phyloP scores from a whole-genome alignment of 1,140 invertebrate genomes.

The Cardiocondyla obscurior region DNA sequence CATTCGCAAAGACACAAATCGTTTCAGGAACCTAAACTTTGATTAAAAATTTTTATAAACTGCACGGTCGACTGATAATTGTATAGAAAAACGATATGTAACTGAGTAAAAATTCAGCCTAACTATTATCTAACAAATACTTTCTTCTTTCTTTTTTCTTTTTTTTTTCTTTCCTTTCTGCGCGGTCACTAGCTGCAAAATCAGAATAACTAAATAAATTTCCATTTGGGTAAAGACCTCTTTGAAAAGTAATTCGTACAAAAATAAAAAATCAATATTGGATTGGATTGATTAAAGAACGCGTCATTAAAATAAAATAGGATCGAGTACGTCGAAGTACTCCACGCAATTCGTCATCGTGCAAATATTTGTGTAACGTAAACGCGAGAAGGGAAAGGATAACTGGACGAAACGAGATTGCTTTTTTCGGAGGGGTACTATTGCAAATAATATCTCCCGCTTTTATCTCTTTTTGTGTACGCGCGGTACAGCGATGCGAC shows the following conservation, averaged over 20 bases:
- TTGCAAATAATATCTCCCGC: conserved; percentile 1
- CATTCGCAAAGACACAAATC: not conserved
- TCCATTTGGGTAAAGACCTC: not conserved
- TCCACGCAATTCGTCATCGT: not conserved
- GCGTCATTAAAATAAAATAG: not conserved
- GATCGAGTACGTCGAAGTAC: not conserved
- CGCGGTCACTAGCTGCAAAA: no score
- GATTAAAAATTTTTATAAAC: not conserved
- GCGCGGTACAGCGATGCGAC: not conserved
- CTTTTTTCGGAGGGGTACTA: not conserved
- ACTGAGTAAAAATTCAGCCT: no score
- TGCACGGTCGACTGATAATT: no score
- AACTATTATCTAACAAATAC: no score
- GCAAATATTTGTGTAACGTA: not conserved
- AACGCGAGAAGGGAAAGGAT: not conserved
- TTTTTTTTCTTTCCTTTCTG: no score
- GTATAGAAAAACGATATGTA: no score
- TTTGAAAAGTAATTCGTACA: not conserved
- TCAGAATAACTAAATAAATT: no score
- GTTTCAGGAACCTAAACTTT: not conserved
- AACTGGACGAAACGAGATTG: not conserved
- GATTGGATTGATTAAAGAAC: not conserved
- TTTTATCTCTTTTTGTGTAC: not conserved
- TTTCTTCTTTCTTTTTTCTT: no score
- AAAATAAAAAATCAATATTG: not conserved